Conservation (phyloP, 2,797 vertebrate species). For the Typhlichthys eigenmanni region DNA sequence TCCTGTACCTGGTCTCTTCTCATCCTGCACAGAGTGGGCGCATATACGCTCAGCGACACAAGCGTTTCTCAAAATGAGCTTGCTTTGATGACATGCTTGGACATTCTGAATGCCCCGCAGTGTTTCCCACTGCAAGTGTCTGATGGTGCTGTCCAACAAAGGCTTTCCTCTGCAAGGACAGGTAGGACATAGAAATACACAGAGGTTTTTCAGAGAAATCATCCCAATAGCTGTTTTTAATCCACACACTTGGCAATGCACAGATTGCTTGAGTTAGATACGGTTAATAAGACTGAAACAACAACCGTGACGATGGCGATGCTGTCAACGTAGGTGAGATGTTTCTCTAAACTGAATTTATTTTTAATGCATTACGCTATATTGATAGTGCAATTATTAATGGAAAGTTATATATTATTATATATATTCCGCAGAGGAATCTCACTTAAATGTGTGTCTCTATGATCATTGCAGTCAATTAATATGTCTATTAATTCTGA, state of each 20-base stretch:
- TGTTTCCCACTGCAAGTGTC: conserved; percentile 59
- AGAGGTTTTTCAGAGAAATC: conserved; percentile 38
- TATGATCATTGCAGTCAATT: too few species aligned
- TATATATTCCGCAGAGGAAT: too few species aligned
- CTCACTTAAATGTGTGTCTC: too few species aligned
- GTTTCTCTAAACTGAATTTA: neutral
- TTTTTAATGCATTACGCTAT: neutral
- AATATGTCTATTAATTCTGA: conserved; percentile 28
- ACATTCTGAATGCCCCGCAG: conserved; percentile 61
- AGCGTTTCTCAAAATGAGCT: conserved; percentile 68
- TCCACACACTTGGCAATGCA: conserved; percentile 35
- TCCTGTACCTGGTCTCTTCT: conserved; percentile 60
- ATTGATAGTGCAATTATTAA: neutral
- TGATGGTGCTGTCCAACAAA: conserved; percentile 56
- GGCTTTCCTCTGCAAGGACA: conserved; percentile 39
- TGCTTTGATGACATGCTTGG: conserved; percentile 66
- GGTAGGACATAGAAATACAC: conserved; percentile 32
- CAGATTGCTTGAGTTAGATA: conserved; percentile 41
- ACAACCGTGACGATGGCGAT: conserved; percentile 52
- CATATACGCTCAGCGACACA: conserved; percentile 64
- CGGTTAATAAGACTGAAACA: neutral
- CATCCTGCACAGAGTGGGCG: conserved; percentile 55
- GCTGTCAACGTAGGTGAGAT: conserved; percentile 38
- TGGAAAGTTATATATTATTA: too few species aligned
- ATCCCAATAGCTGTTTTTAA: conserved; percentile 21